A percentile compares a stretch with the other conserved stretches of the same genome.
phyloP scores from a whole-genome alignment of 37 sponge, comb jelly and placozoan species.

The Eunapius fragilis region DNA sequence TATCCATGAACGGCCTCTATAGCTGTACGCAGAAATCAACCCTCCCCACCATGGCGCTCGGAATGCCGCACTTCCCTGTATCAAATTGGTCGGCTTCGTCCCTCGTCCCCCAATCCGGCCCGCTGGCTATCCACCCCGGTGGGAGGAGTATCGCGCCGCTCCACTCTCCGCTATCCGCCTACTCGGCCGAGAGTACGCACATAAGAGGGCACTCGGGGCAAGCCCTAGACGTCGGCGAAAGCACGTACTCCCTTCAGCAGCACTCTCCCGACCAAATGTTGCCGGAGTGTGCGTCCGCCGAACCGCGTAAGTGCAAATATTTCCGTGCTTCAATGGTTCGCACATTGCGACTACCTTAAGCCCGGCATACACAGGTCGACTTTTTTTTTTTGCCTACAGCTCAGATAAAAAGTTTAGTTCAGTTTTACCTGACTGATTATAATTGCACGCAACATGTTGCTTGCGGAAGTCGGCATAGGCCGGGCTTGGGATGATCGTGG shows the following conservation, averaged over 20 bases:
- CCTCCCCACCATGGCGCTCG: slow-evolving; percentile 32
- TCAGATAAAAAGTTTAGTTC: no score
- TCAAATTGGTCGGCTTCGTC: slow-evolving; percentile 47
- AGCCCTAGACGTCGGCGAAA: slow-evolving; percentile 46
- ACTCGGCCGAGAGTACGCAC: slow-evolving; percentile 42
- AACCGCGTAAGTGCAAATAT: slow-evolving; percentile 38
- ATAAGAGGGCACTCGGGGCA: slow-evolving; percentile 33
- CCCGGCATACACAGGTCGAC: no score
- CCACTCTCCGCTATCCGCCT: slow-evolving; percentile 69
- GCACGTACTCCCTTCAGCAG: slow-evolving; percentile 43
- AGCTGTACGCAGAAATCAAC: slow-evolving; percentile 4
- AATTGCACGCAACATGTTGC: no score
- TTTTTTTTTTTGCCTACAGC: no score
- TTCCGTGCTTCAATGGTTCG: no score
- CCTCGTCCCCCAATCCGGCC: slow-evolving; percentile 4
- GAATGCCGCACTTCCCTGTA: slow-evolving; percentile 35
- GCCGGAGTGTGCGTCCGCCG: slow-evolving; percentile 70
- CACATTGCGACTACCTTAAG: no score
- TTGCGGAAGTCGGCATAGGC: no score
- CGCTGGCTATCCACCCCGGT: slow-evolving; percentile 24
- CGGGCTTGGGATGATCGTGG: no score
- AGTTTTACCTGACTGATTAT: no score
- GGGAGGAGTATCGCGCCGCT: slow-evolving; percentile 48
- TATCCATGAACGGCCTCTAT: slow-evolving; percentile 27
- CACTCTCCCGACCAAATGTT: slow-evolving; percentile 63